Conservation (phyloP, 1,140 invertebrate species). For the Leptinotarsa texana region DNA sequence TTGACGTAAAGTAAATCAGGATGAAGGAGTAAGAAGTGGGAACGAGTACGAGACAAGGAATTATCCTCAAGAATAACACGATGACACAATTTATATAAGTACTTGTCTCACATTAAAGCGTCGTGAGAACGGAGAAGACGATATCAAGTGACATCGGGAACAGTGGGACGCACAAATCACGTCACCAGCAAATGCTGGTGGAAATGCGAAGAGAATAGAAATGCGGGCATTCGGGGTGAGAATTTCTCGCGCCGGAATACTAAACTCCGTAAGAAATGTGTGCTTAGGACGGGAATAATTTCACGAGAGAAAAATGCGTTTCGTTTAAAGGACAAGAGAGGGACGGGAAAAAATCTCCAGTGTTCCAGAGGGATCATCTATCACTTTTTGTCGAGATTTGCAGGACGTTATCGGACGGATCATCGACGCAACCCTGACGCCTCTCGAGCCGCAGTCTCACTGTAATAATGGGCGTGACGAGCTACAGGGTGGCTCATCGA, state of each 20-base stretch:
- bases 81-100: conserved; percentile 49
- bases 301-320: conserved; percentile 47
- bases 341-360: conserved; percentile 38
- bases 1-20: conserved; percentile 34
- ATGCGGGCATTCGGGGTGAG: conserved; percentile 47
- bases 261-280: conserved; percentile 52
- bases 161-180: conserved; percentile 52
- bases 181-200: conserved; percentile 54
- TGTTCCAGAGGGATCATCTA: conserved; percentile 50
- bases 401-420: conserved; percentile 8
- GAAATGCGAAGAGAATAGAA: conserved; percentile 53
- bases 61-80: conserved; percentile 47
- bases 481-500: not conserved
- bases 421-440: not conserved
- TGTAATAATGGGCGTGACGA: not conserved
- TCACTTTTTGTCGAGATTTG: conserved; percentile 48
- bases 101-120: conserved; percentile 45
- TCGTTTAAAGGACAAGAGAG: conserved; percentile 42
- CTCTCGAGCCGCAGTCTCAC: not conserved
- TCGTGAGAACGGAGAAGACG: conserved; percentile 41
- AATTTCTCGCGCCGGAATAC: conserved; percentile 48
- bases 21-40: conserved; percentile 31
- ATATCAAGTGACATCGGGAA: conserved; percentile 49
- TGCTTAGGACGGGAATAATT: conserved; percentile 53
- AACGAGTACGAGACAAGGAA: conserved; percentile 40